These are phyloP conservation scores for Cnemophilus loriae DNA, from an alignment of 2,113 vertebrate species.

Conservation along the genomic window DNA sequence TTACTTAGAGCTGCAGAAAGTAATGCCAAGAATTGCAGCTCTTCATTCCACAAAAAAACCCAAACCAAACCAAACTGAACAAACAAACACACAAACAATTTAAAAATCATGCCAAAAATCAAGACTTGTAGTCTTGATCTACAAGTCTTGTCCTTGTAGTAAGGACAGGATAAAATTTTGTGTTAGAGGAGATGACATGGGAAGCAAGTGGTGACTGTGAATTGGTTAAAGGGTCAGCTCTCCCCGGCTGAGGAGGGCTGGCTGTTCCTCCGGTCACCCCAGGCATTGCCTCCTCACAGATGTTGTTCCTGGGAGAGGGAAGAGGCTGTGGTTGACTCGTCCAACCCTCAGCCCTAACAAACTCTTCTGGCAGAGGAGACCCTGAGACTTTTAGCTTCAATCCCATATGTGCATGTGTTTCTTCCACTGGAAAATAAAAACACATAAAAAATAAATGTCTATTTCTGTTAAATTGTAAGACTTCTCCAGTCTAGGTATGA, in stretches of 20 bases:
- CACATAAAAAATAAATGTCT: background rate
- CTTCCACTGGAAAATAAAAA: background rate
- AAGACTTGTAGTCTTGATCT: background rate
- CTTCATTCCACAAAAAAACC: background rate
- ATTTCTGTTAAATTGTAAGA: background rate
- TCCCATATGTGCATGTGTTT: background rate
- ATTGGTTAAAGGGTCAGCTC: background rate
- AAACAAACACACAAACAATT: background rate
- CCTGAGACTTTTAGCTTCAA: background rate
- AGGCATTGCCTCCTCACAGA: background rate
- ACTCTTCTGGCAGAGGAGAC: background rate
- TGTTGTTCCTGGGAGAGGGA: background rate
- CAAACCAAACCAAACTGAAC: background rate
- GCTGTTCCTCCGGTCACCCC: background rate
- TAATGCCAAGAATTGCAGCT: background rate
- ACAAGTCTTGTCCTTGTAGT: too few species aligned
- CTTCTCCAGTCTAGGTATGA: background rate
- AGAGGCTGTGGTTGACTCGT: fast-evolving
- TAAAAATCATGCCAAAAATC: background rate
- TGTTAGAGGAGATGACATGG: background rate
- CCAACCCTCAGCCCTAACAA: background rate
- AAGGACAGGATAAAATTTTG: background rate
- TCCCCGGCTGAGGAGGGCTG: background rate
- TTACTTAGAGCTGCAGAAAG: background rate
- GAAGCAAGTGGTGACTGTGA: background rate